Evolutionary conservation across 2,888 invertebrate species (phyloP), one percentile per base, ranked within the genome.

Genomic region (Kuschelorhynchus macadamiae): DNA sequence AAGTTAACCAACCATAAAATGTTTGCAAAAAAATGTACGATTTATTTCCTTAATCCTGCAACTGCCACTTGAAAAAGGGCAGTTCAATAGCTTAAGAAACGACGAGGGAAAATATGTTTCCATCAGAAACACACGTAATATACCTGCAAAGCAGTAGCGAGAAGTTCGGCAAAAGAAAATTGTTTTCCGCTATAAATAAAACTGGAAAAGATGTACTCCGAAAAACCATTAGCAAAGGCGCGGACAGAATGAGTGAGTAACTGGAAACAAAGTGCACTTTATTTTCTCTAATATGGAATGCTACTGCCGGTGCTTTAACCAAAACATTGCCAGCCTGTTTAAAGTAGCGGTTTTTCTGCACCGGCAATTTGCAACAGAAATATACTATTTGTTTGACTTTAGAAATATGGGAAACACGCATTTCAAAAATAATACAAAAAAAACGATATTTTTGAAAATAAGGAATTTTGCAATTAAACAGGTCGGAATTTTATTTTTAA

Each of bases 101-200:
- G 18, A 21, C 8, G 39, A 39, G 20, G 39, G 20, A 32, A 39
- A 52, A 14, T 20, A 20, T 36, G 32, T 17, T 7, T 18, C 7
- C 33, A 5, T 25, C 25, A 25, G 25, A 17, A 52, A 52, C 36
- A 52, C 20, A 53, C 21, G 39, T 53, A 53, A 53, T 53, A 41
- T 36, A 52, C 52, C 53, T 53, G 53, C 53, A 18, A n/a, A 53
- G 36, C 21, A 12, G 2, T 30, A 21, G 17, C 30, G 39, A 42
- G 17, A 55, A 42, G 25, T 42, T 42, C 42, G 25, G 42, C 42
- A 55, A 41, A 55, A n/a, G 55, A 16, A 55, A 55, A 55, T 55
- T 55, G 41, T 55, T 55, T 59, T 59, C 49, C 49, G 59, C 47
- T 59, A 59, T 59, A 59, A 59, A 59, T 59, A 59, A 59, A 59